Evolutionary conservation across 1,140 invertebrate species (phyloP).

Genomic region (Contarinia nasturtii): DNA sequence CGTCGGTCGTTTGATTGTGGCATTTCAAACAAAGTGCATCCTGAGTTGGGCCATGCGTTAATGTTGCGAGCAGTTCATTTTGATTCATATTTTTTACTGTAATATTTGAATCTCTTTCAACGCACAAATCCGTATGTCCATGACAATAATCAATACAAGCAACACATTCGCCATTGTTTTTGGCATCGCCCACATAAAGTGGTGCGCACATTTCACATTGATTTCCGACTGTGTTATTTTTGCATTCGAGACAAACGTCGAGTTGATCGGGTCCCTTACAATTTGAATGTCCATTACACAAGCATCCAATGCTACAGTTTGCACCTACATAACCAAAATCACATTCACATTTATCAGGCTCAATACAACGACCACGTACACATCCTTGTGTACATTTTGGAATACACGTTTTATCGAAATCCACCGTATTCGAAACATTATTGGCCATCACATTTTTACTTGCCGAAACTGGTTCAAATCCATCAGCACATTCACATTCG

Average conservation of each 20-base stretch:
- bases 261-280: slow-evolving; percentile 71
- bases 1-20: slow-evolving; percentile 64
- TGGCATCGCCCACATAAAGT: slow-evolving; percentile 79
- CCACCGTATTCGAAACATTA: slow-evolving; percentile 44
- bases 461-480: slow-evolving; percentile 25
- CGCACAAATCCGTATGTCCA: slow-evolving; percentile 67
- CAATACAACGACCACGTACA: slow-evolving; percentile 65
- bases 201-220: slow-evolving; percentile 79
- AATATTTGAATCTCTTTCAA: slow-evolving; percentile 36
- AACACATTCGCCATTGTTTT: slow-evolving; percentile 65
- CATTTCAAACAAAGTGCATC: slow-evolving; percentile 73
- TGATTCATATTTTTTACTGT: slow-evolving; percentile 33
- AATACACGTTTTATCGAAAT: slow-evolving; percentile 39
- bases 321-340: slow-evolving; percentile 89
- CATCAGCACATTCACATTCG: slow-evolving; percentile 25
- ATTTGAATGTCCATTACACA: slow-evolving; percentile 86
- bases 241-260: slow-evolving; percentile 64
- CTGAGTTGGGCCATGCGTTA: slow-evolving; percentile 40
- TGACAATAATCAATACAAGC: slow-evolving; percentile 79
- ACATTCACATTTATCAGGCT: slow-evolving; percentile 72
- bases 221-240: slow-evolving; percentile 77
- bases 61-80: slow-evolving; percentile 30
- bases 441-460: slow-evolving; percentile 75
- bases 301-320: slow-evolving; percentile 83
- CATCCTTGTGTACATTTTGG: slow-evolving; percentile 80